These are phyloP conservation scores for Nebria salina DNA, from an alignment of 2,888 invertebrate species.

Conservation along the genomic window DNA sequence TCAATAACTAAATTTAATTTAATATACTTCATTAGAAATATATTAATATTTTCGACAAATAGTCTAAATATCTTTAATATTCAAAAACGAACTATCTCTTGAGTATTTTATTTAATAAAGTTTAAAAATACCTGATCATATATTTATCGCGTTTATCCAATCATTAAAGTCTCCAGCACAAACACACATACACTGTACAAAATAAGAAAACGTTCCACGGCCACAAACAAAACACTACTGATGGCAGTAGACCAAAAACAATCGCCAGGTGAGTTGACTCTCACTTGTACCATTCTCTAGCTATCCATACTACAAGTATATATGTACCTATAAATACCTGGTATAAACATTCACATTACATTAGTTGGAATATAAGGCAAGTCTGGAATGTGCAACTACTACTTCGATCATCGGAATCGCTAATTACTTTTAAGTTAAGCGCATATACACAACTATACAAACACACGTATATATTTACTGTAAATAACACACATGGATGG, in stretches of 20 bases:
- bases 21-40: too few relatives aligned
- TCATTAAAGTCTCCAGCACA: background rate
- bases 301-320: background rate
- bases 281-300: background rate
- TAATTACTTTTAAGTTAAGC: background rate
- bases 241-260: background rate
- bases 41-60: too few relatives aligned
- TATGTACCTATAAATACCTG: background rate
- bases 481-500: background rate
- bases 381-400: background rate
- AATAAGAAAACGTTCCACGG: background rate
- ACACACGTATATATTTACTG: conserved; percentile 18
- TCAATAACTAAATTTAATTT: background rate
- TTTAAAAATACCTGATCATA: background rate
- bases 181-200: conserved; percentile 6
- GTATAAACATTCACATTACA: background rate
- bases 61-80: too few relatives aligned
- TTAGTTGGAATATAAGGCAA: background rate
- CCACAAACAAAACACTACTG: background rate
- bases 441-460: conserved; percentile 20
- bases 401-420: background rate
- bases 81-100: too few relatives aligned
- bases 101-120: too few relatives aligned
- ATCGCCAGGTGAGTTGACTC: conserved; percentile 6
- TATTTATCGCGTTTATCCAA: background rate